Percentiles rank a stretch among this genome's conserved stretches.
These are phyloP conservation scores for Hassar affinis DNA, from an alignment of 2,113 vertebrate species.

Conservation along the genomic window DNA sequence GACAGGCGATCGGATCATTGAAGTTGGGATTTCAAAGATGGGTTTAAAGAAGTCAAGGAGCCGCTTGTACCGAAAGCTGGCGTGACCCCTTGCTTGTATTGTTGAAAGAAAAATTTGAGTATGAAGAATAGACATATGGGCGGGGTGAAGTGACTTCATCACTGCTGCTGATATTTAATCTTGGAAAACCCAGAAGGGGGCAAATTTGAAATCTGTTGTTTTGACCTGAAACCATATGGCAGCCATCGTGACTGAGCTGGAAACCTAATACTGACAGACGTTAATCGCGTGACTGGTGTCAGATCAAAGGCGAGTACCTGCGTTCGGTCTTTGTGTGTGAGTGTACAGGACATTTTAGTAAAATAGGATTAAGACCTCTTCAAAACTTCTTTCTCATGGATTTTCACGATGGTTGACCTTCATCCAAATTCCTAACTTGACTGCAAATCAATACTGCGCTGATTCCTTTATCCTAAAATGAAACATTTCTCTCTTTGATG, in stretches of 20 bases:
- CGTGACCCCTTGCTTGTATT: background rate
- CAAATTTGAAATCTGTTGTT: constrained; percentile 59
- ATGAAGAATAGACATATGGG: constrained; percentile 35
- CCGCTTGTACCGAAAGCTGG: background rate
- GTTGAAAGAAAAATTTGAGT: constrained; percentile 1
- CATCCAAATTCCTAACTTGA: background rate
- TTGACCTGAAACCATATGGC: constrained; percentile 70
- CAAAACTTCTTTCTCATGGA: background rate
- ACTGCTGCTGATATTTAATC: constrained; percentile 56
- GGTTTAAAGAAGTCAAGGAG: constrained; percentile 3
- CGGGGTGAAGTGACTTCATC: constrained; percentile 19
- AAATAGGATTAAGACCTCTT: background rate
- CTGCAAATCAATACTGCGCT: background rate
- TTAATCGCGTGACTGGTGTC: constrained; percentile 54
- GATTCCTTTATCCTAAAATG: background rate
- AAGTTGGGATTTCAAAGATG: constrained; percentile 27
- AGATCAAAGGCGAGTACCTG: constrained; percentile 38
- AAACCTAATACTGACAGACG: constrained; percentile 61
- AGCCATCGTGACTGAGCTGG: constrained; percentile 55
- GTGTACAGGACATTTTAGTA: constrained; percentile 2
- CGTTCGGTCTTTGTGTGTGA: background rate
- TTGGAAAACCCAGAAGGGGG: constrained; percentile 42
- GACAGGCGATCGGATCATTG: background rate
- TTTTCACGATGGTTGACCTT: background rate
- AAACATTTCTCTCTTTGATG: background rate